Conservation (phyloP, 1,140 invertebrate species). For the Pollicipes pollicipes region DNA sequence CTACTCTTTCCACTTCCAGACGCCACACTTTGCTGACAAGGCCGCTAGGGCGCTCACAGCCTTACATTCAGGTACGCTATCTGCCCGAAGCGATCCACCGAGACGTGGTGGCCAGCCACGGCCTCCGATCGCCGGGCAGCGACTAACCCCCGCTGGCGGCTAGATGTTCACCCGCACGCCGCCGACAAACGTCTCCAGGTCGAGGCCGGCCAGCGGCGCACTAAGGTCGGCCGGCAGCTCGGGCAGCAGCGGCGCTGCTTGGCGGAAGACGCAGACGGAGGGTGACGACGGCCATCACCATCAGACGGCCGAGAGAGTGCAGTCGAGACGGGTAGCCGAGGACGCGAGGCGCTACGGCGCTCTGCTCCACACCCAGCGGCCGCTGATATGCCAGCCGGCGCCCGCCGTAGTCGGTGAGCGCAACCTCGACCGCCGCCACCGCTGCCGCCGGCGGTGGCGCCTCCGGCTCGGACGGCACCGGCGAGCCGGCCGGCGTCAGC, state of each 20-base stretch:
- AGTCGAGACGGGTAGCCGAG: background rate
- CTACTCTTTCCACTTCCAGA: too few species aligned
- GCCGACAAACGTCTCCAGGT: background rate
- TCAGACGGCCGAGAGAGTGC: background rate
- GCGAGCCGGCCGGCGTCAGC: background rate
- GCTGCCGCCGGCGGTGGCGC: too few species aligned
- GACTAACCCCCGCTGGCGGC: background rate
- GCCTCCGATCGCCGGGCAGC: too few species aligned
- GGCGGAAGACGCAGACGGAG: background rate
- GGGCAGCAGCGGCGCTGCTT: background rate
- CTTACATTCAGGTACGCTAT: background rate
- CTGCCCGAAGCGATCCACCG: too few species aligned
- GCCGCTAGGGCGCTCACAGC: background rate
- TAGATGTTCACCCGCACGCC: background rate
- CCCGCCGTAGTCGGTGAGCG: background rate
- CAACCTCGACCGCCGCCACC: too few species aligned
- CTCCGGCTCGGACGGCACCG: too few species aligned
- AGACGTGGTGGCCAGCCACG: too few species aligned
- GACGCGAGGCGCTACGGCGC: background rate
- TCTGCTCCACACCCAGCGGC: background rate
- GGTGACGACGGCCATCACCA: background rate
- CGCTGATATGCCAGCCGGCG: background rate
- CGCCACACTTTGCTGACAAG: too few species aligned
- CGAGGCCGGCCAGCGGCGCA: background rate
- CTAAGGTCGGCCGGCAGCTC: too few species aligned